Evolutionary conservation across 1,140 invertebrate genomes (phyloP), one percentile per base, ranked within the genome.

Genomic region (Drosophila ambigua): DNA sequence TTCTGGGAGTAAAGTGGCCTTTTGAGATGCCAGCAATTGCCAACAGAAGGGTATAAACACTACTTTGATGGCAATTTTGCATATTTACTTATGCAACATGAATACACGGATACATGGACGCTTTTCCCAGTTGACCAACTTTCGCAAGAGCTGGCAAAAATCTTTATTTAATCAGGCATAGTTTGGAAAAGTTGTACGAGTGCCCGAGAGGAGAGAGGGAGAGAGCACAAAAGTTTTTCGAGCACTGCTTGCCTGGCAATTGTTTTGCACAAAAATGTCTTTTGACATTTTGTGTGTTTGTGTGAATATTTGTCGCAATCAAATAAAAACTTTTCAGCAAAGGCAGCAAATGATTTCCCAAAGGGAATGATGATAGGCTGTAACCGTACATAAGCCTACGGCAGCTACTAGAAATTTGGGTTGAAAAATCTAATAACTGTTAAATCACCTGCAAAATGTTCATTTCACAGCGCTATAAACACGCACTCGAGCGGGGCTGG

Each of bases 361-460:
- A 4, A 46, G 67, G 67, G 58, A 69, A 69, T 69, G 1, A 39
- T 24, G 23, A 31, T 20, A 16, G n/a, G 43, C 31, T 31, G 8
- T 31, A 31, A 2, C 31, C 3, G 31, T 24, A 28, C 7, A 5
- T 60, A 45, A 65, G 69, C 61, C 59, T 58, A 48, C 72, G 26
- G 41, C 51, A 43, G 49, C 41, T 23, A 50, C 60, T 49, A 44
- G 64, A 28, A 53, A 68, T 69, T 46, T 69, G 43, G 66, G 66
- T 58, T 71, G 61, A 75, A 64, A 76, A 82, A 82, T 77, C 84
- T 88, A 88, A 88, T 88, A 88, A 88, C 83, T 89, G 83, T 79
- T 89, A 88, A 88, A 88, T 88, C 79, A 88, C 83, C 83, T 88
- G 83, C 83, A 88, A 88, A 88, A 88, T 89, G 84, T 88, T 88